Evolutionary conservation across 2,113 vertebrate genomes (phyloP).

Genomic region (Pteropus alecto): DNA sequence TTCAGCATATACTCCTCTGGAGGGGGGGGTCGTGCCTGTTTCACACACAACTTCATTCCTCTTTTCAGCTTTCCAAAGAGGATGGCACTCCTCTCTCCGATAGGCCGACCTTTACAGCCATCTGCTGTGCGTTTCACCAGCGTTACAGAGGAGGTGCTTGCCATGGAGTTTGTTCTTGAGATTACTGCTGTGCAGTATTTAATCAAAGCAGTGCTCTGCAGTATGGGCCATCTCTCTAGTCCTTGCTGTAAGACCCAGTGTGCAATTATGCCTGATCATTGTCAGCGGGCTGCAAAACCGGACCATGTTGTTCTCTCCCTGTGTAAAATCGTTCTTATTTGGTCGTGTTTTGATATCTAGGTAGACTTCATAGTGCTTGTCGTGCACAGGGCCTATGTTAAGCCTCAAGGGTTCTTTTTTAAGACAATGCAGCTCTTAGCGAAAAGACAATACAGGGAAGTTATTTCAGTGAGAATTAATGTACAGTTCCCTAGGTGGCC

Average conservation of each 20-base stretch:
- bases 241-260: neutral
- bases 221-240: fast-evolving
- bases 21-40: neutral
- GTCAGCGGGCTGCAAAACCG: neutral
- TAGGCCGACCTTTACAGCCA: neutral
- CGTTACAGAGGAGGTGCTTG: neutral
- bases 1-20: neutral
- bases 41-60: neutral
- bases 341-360: neutral
- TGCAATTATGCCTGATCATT: neutral
- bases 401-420: neutral
- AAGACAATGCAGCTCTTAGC: neutral
- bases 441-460: neutral
- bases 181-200: neutral
- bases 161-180: neutral
- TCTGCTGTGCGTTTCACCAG: neutral
- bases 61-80: neutral
- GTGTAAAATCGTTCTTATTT: neutral
- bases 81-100: neutral
- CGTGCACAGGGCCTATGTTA: neutral
- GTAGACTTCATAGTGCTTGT: neutral
- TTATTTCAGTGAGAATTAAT: neutral
- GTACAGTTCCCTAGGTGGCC: neutral
- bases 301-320: neutral
- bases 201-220: neutral